Percentiles rank a stretch among this genome's conserved stretches.
These are phyloP conservation scores for Petromus typicus DNA, from an alignment of 2,113 vertebrate genomes.

Conservation along the genomic window DNA sequence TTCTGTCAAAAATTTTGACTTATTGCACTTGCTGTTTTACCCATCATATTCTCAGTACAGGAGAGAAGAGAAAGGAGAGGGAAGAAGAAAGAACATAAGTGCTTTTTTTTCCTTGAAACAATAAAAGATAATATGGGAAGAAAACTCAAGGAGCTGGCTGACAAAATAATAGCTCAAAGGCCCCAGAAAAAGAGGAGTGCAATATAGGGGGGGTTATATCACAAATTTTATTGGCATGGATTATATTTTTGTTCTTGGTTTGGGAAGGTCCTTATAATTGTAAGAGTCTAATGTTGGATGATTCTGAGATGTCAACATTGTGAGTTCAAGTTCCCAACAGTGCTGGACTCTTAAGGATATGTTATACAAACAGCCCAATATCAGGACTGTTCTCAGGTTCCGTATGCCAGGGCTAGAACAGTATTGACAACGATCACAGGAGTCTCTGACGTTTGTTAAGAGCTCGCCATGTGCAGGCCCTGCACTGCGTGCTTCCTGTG, in stretches of 20 bases:
- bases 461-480: not conserved
- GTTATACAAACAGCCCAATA: not conserved
- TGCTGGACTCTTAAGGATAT: not conserved
- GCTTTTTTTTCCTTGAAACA: conserved; percentile 51
- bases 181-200: not conserved
- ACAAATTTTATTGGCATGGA: not conserved
- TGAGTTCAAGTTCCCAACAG: not conserved
- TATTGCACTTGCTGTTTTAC: conserved; percentile 77
- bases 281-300: not conserved
- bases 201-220: not conserved
- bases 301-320: conserved; percentile 21
- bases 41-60: not conserved
- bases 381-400: not conserved
- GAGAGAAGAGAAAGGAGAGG: conserved; percentile 6
- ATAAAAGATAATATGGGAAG: not conserved
- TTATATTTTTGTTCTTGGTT: not conserved
- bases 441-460: not conserved
- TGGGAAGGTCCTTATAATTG: conserved; percentile 12
- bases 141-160: conserved; percentile 17
- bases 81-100: not conserved
- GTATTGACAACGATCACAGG: not conserved
- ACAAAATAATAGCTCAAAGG: not conserved
- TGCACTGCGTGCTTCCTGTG: not conserved
- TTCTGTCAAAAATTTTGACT: conserved; percentile 76
- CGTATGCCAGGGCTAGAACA: not conserved